phyloP scores from a whole-genome alignment of 35 echinoderm and acorn worm genomes.

The Anneissia japonica region DNA sequence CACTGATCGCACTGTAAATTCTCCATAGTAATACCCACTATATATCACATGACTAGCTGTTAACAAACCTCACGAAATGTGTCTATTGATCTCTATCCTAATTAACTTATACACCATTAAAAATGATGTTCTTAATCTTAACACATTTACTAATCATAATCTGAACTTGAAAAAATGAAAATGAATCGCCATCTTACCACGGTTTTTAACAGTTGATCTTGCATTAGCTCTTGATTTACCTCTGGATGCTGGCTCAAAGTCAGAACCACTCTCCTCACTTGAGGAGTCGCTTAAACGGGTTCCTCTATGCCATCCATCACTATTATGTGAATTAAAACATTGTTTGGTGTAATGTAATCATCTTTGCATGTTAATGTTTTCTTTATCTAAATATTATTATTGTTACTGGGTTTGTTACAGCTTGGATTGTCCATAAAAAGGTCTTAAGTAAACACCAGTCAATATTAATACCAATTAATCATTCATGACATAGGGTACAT shows the following conservation, averaged over 20 bases:
- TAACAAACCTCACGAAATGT: neutral
- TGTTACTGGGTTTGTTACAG: too few relatives aligned
- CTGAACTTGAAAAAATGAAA: neutral
- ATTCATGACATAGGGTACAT: too few relatives aligned
- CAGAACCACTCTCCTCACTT: constrained; percentile 77
- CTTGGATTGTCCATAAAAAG: too few relatives aligned
- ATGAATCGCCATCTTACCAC: constrained; percentile 14
- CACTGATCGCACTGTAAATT: too few relatives aligned
- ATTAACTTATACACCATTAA: neutral
- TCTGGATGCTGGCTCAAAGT: constrained; percentile 61
- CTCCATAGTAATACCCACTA: too few relatives aligned
- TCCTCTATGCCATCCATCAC: neutral
- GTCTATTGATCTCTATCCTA: neutral
- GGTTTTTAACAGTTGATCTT: constrained; percentile 5
- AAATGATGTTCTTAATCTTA: neutral
- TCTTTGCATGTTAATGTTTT: too few relatives aligned
- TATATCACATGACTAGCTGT: too few relatives aligned
- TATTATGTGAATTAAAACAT: neutral
- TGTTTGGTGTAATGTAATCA: too few relatives aligned
- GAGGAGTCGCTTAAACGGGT: constrained; percentile 73
- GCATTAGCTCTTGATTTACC: constrained; percentile 20
- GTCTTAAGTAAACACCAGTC: too few relatives aligned
- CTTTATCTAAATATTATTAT: too few relatives aligned
- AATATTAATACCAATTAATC: too few relatives aligned
- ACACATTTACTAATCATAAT: neutral